These are phyloP conservation scores for Drosophila novamexicana DNA, from an alignment of 1,140 invertebrate species.

Conservation along the genomic window DNA sequence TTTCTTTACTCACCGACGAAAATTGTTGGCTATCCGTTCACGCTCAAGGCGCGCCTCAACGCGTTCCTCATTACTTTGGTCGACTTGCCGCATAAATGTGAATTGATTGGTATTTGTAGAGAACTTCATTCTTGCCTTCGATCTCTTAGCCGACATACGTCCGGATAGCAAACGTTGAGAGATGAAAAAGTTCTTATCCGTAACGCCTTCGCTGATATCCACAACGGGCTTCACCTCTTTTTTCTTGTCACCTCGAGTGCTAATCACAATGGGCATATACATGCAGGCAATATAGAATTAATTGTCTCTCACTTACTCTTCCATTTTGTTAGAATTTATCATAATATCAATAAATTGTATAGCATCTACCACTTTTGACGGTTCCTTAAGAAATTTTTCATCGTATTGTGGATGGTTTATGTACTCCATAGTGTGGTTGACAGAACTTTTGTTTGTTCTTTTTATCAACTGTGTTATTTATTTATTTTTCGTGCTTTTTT, in stretches of 20 bases:
- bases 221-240: not conserved
- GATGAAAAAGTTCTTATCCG: conserved; percentile 20
- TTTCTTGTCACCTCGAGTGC: not conserved
- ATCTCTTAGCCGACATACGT: not conserved
- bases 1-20: conserved; percentile 28
- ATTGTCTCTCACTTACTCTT: conserved; percentile 17
- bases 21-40: conserved; percentile 49
- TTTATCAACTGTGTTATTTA: conserved; percentile 1
- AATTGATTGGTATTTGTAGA: conserved; percentile 36
- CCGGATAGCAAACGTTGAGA: not conserved
- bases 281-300: too few relatives aligned
- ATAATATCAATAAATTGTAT: conserved; percentile 30
- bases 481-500: not conserved
- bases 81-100: conserved; percentile 63
- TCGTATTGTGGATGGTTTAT: conserved; percentile 28
- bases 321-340: conserved; percentile 37
- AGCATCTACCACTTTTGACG: conserved; percentile 38
- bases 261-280: not conserved
- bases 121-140: not conserved
- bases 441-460: not conserved
- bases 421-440: not conserved
- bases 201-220: not conserved
- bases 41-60: conserved; percentile 21
- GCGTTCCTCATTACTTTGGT: conserved; percentile 13
- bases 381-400: conserved; percentile 40